These are phyloP conservation scores for Onychorhynchus coronatus DNA, from an alignment of 2,113 vertebrate species.

Conservation along the genomic window DNA sequence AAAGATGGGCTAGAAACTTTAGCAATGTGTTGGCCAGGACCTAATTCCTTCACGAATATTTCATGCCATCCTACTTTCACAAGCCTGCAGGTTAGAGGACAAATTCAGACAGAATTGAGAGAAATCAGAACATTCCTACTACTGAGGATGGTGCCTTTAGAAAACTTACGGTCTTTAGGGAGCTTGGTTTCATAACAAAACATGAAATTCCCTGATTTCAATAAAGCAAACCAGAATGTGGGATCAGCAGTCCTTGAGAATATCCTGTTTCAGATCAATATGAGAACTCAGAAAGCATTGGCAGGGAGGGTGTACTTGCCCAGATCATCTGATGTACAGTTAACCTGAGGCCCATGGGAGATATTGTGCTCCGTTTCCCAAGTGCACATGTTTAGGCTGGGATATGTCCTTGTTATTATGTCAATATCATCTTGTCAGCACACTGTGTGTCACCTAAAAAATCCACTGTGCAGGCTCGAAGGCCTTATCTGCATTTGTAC, in stretches of 20 bases:
- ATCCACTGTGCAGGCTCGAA: too few species aligned
- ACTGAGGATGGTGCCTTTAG: background rate
- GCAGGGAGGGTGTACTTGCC: background rate
- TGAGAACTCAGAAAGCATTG: background rate
- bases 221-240: background rate
- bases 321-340: background rate
- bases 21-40: rapidly evolving
- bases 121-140: background rate
- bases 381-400: background rate
- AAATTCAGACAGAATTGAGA: background rate
- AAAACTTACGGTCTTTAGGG: background rate
- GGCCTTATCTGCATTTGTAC: too few species aligned
- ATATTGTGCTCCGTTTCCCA: rapidly evolving
- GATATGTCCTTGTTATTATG: background rate
- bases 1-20: background rate
- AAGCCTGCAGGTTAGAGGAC: background rate
- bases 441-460: too few species aligned
- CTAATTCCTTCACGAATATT: background rate
- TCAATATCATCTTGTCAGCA: background rate
- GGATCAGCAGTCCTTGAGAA: background rate
- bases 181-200: background rate
- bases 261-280: background rate
- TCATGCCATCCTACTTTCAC: background rate
- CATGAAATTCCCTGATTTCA: background rate
- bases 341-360: rapidly evolving